Evolutionary conservation across 2,113 vertebrate genomes (phyloP), one percentile per base, ranked within the genome.

Genomic region (Nyctereutes procyonoides): DNA sequence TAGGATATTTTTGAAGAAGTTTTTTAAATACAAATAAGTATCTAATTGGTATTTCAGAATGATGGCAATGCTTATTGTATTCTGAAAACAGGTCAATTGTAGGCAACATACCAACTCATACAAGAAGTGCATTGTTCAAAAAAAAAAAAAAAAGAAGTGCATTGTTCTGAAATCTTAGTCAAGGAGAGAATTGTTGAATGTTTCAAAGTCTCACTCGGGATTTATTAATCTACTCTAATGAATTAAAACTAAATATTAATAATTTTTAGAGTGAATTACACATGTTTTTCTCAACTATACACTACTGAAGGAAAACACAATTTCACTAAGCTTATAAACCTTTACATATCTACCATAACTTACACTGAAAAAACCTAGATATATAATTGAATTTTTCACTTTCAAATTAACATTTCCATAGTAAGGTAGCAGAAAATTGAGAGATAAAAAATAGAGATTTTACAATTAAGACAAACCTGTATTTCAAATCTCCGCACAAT

Each of bases 101-200:
- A 95, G 56, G 28, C 55, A 95, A 80, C 9, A 58, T 48, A 79
- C 19, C 80, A 93, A 80, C 62, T 91, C 9, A 77, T 32, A 28
- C 19, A 95, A 56, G 28, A 62, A 80, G 55, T 91, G 12, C 32
- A 71, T 4, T 88, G 56, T 38, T 96, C 67, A n/a, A n/a, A n/a
- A n/a, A n/a, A n/a, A n/a, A n/a, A n/a, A n/a, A n/a, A n/a, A n/a
- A n/a, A 95, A 56, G 28, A 62, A 80, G 55, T 91, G 12, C 32
- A 71, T 4, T 88, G 56, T 38, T 96, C 67, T 88, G 30, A 96
- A 95, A 95, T 28, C 26, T 65, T 48, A 93, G 20, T 83, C 43
- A 96, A 85, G n/a, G 95, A 60, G 15, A 95, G 53, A 92, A 94
- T 2, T 92, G 24, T 73, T 83, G 26, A 56, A 28, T 77, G 35